Percentiles rank a stretch among this genome's conserved stretches.
These are phyloP conservation scores for Dendrocincla fuliginosa DNA, from an alignment of 2,797 vertebrate genomes.

Conservation along the genomic window DNA sequence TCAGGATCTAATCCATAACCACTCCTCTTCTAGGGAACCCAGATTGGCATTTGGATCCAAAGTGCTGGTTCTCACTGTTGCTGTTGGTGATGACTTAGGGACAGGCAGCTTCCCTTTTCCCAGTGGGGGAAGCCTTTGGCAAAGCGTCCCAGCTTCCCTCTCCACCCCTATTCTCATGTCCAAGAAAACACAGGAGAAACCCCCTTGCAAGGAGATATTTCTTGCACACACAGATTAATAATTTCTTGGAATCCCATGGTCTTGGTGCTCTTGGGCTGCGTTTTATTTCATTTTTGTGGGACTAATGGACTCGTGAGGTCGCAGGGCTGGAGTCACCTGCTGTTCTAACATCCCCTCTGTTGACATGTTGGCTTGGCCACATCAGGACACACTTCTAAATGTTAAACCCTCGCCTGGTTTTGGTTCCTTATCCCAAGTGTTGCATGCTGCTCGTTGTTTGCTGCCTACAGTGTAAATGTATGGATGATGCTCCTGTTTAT, in stretches of 20 bases:
- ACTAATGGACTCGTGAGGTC: neutral
- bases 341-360: neutral
- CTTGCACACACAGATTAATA: neutral
- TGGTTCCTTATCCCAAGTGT: neutral
- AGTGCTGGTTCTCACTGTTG: slow-evolving; percentile 38
- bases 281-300: slow-evolving; percentile 14
- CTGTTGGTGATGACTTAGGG: slow-evolving; percentile 13
- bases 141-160: neutral
- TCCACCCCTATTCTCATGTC: neutral
- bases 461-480: slow-evolving; percentile 18
- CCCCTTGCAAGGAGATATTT: slow-evolving; percentile 34
- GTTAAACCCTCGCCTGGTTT: slow-evolving; percentile 14
- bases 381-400: neutral
- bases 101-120: neutral
- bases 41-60: slow-evolving; percentile 16
- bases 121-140: neutral
- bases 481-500: slow-evolving; percentile 30
- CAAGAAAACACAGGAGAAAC: slow-evolving; percentile 22
- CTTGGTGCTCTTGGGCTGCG: neutral
- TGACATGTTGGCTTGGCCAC: slow-evolving; percentile 40
- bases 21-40: slow-evolving; percentile 50
- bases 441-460: slow-evolving; percentile 63
- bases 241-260: neutral
- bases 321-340: slow-evolving; percentile 2
- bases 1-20: slow-evolving; percentile 46